phyloP scores from a whole-genome alignment of 2,113 vertebrate genomes.

The Sapayoa aenigma region DNA sequence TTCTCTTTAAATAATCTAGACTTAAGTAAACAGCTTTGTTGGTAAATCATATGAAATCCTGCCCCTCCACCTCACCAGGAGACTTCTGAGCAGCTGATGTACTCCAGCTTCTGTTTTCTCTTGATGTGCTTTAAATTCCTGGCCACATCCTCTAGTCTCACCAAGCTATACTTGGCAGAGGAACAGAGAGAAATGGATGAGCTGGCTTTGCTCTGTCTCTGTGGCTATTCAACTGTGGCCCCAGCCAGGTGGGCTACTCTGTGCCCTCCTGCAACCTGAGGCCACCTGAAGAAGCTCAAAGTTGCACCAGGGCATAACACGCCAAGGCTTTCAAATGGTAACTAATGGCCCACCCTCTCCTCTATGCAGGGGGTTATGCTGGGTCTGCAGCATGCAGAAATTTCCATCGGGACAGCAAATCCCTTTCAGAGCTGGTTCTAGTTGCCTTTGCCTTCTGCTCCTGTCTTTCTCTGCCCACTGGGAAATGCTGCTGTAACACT shows the following conservation, averaged over 20 bases:
- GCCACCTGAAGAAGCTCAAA: neutral
- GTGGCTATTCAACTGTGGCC: neutral
- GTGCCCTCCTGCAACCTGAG: neutral
- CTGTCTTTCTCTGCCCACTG: neutral
- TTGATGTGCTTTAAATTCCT: slow-evolving; percentile 36
- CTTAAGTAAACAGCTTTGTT: neutral
- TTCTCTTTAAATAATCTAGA: slow-evolving; percentile 38
- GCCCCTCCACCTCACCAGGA: neutral
- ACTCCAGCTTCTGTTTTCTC: slow-evolving; percentile 45
- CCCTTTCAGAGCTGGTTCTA: neutral
- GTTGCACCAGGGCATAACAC: neutral
- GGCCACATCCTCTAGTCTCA: slow-evolving; percentile 4
- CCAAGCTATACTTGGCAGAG: slow-evolving; percentile 51
- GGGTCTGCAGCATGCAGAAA: neutral
- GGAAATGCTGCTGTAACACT: neutral
- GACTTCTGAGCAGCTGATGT: slow-evolving; percentile 34
- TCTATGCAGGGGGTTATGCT: neutral
- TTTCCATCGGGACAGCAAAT: neutral
- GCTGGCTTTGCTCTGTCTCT: neutral
- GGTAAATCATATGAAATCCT: neutral
- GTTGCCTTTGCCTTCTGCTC: neutral
- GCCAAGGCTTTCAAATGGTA: neutral
- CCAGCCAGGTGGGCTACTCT: neutral
- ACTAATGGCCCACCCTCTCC: neutral
- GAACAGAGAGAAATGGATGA: slow-evolving; percentile 14